phyloP scores from a whole-genome alignment of 1,140 invertebrate genomes.

The Drosophila punjabiensis region DNA sequence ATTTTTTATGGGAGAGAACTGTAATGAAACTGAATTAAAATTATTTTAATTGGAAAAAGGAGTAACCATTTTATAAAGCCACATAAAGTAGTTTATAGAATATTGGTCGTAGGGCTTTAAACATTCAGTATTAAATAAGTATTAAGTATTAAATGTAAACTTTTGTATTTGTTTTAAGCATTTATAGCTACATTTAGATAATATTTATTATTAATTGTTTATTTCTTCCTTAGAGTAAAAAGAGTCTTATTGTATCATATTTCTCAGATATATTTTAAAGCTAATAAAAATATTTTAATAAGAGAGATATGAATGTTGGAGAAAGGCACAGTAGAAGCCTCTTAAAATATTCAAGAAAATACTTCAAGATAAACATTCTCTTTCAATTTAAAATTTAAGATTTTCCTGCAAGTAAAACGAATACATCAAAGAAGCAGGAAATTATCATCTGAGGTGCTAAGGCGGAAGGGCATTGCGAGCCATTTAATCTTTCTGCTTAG shows the following conservation, averaged over 20 bases:
- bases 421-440: neutral
- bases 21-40: neutral
- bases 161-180: no score
- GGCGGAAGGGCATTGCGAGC: neutral
- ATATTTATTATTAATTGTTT: no score
- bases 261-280: neutral
- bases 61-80: neutral
- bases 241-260: neutral
- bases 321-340: no score
- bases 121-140: no score
- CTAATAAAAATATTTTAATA: no score
- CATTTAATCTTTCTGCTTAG: conserved; percentile 27
- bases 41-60: neutral
- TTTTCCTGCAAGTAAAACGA: neutral
- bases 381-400: neutral
- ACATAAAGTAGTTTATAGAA: neutral
- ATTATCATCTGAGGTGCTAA: conserved; percentile 12
- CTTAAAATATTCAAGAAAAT: no score
- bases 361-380: neutral
- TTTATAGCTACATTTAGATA: no score
- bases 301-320: no score
- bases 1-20: neutral
- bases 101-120: no score
- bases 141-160: neutral
- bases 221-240: no score